Evolutionary conservation across 2,888 invertebrate species (phyloP).

Genomic region (Chrysopilus asiliformis): DNA sequence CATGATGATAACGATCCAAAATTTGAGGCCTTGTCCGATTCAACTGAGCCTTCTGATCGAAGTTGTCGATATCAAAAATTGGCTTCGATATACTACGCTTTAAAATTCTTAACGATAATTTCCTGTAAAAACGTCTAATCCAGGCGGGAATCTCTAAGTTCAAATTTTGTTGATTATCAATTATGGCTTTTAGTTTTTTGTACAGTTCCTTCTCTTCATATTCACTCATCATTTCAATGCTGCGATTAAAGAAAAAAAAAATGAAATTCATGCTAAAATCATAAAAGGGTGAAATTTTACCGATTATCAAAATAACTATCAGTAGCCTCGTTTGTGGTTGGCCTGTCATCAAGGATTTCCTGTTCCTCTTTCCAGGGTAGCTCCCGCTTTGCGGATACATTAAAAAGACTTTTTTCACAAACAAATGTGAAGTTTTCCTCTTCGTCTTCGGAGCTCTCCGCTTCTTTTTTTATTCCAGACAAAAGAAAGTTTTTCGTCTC

Average conservation of each 20-base stretch:
- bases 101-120: slow-evolving; percentile 42
- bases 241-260: slow-evolving; percentile 5
- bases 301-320: too few relatives aligned
- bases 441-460: slow-evolving; percentile 17
- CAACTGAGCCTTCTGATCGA: slow-evolving; percentile 6
- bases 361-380: slow-evolving; percentile 37
- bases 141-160: slow-evolving; percentile 26
- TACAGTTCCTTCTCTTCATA: slow-evolving; percentile 30
- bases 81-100: slow-evolving; percentile 43
- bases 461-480: slow-evolving; percentile 9
- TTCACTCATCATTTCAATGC: slow-evolving; percentile 25
- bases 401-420: slow-evolving; percentile 34
- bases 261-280: not conserved
- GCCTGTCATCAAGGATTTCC: not conserved
- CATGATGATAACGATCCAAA: slow-evolving; percentile 30
- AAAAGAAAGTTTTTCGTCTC: slow-evolving; percentile 2
- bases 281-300: too few relatives aligned
- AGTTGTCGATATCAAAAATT: slow-evolving; percentile 44
- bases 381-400: slow-evolving; percentile 26
- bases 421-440: slow-evolving; percentile 21
- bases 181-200: slow-evolving; percentile 24
- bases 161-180: slow-evolving; percentile 20
- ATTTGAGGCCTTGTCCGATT: slow-evolving; percentile 19
- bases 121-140: slow-evolving; percentile 41
- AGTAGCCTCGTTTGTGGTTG: not conserved